Evolutionary conservation across 2,113 vertebrate species (phyloP), one percentile per base, ranked within the genome.

Genomic region (Clarias gariepinus): DNA sequence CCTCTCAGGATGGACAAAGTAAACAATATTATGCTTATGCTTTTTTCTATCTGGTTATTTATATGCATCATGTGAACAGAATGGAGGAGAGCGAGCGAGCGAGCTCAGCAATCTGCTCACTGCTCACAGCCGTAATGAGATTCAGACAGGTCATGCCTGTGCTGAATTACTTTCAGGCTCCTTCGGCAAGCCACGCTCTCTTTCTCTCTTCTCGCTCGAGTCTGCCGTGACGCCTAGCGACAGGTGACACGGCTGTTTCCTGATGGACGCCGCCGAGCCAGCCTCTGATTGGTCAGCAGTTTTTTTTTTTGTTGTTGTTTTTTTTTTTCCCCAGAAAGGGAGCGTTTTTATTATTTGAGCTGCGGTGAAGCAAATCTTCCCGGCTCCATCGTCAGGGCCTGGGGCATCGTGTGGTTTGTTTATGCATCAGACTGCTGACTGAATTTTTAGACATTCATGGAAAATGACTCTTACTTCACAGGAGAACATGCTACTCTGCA

Each of bases 201-300:
- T 77, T 15, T 76, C 85, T 76, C 53, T 23, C 47, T 18, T 47
- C 68, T 82, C 16, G 9, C 63, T 84, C 41, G 78, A 91, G 83
- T 93, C 91, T 93, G 90, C 91, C 92, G 77, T 90, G 87, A 92
- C 63, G 91, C 93, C 91, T 90, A 91, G 93, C 91, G 92, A 94
- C 93, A 94, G 91, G 93, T 94, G 92, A 95, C 92, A 93, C 82
- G 90, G 53, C 85, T 77, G 84, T 61, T 61, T 73, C 89, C 61
- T 82, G 90, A 87, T 90, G 83, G 91, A 89, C 91, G 89, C 80
- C 85, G 83, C 33, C 89, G 85, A 71, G 83, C 84, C 41, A 0
- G 63, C 85, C 36, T 90, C 90, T 87, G 90, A 93, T 91, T 93
- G 92, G 92, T 89, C 87, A 90, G 87, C 80, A 41, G 85, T 58